Evolutionary conservation across 2,888 invertebrate genomes (phyloP), one percentile per base, ranked within the genome.

Genomic region (Athrips mouffetella): DNA sequence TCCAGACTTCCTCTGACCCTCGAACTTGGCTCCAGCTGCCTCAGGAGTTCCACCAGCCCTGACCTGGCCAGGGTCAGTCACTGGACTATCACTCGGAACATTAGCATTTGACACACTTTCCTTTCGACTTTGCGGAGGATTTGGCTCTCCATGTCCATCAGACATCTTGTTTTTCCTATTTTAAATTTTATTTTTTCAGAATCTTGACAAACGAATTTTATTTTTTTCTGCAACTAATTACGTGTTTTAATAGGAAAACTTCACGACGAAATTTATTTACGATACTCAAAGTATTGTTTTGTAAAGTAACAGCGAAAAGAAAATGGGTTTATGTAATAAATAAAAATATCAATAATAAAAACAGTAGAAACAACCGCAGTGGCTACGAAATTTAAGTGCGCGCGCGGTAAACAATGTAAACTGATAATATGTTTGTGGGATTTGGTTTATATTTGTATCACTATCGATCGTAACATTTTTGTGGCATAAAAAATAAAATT

Each of bases 21-120:
- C 88, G 51, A 88, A 88, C 57, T 87, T 87, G 7, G 72, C 76
- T 3, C 88, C 83, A 47, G 89, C 74, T 4, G 62, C 74, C 45
- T 83, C 88, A 4, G 72, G 86, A 4, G 73, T 59, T 11, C 67
- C 70, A 27, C 73, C 85, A 51, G 84, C 89, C 52, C 82, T 72
- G 1, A 82, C 87, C 53, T 93, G 93, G 37, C 94, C 94, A 51
- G 94, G 94, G 77, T 94, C 94, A 31, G 94, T 94, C 59, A 94
- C 91, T 48, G 94, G 94, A 66, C 92, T 92, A 77, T 94, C 94
- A 60, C 91, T 91, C 7, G 93, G 90, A 45, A 91, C 85, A 60
- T 89, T 90, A 2, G 83, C 83, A 2, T 65, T 67, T 2, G 68
- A 69, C n/a, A 86, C 78, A 60, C 78, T 84, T 37, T 87, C 88